phyloP scores from a whole-genome alignment of 1,140 invertebrate species.

The Neuroterus valhalla region DNA sequence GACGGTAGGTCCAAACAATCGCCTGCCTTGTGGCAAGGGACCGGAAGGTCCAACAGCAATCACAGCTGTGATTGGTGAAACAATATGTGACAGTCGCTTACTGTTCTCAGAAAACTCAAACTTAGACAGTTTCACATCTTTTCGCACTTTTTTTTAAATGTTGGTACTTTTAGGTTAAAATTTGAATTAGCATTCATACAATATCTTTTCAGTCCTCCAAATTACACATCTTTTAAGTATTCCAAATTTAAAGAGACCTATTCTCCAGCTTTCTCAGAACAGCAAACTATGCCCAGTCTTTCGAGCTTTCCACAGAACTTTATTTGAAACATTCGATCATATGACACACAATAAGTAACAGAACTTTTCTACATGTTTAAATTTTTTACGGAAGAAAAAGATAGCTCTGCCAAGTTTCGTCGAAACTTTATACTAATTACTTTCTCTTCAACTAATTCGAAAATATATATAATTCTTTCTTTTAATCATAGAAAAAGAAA shows the following conservation, averaged over 20 bases:
- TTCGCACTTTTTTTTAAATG: not conserved
- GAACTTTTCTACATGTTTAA: constrained; percentile 73
- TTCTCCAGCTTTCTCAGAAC: constrained; percentile 58
- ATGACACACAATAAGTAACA: constrained; percentile 74
- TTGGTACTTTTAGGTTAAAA: not conserved
- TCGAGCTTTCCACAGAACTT: constrained; percentile 71
- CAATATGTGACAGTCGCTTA: constrained; percentile 71
- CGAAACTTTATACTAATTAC: not conserved
- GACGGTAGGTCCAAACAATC: constrained; percentile 77
- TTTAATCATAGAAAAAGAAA: not conserved
- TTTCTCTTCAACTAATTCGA: not conserved
- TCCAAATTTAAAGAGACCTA: constrained; percentile 21
- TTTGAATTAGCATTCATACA: too few relatives aligned
- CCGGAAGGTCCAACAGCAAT: constrained; percentile 75
- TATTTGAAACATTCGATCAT: constrained; percentile 72
- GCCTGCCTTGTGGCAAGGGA: constrained; percentile 75
- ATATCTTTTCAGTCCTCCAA: too few relatives aligned
- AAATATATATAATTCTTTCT: not conserved
- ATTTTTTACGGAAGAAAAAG: constrained; percentile 54
- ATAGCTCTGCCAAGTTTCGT: constrained; percentile 60
- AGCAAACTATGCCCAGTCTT: constrained; percentile 64
- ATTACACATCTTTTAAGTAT: not conserved
- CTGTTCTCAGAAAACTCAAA: constrained; percentile 48
- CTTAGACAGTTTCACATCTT: not conserved
- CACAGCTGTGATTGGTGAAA: constrained; percentile 76